A percentile compares a stretch with the other conserved stretches of the same genome.
These are phyloP conservation scores for Drosophila nr. perissopoda DNA, from an alignment of 2,888 invertebrate species.

Conservation along the genomic window DNA sequence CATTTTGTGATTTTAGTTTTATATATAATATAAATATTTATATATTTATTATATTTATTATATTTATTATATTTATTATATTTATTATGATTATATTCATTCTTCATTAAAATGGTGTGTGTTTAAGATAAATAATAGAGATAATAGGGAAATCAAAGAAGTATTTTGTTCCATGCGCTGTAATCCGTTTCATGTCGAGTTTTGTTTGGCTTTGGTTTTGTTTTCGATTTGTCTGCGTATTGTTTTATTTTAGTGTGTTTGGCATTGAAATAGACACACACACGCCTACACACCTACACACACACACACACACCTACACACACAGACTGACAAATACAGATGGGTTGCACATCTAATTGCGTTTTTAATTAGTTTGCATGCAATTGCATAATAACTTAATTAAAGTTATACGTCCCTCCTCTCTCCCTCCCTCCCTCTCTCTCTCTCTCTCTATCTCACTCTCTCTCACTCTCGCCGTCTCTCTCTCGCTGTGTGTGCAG, in stretches of 20 bases:
- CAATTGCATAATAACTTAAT: conserved; percentile 76
- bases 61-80: too few species aligned
- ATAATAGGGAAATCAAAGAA: too few species aligned
- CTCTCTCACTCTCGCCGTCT: neutral
- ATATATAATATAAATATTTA: conserved; percentile 24
- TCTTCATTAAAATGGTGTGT: conserved; percentile 11
- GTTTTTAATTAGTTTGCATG: conserved; percentile 75
- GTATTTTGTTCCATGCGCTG: too few species aligned
- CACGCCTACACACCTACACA: neutral
- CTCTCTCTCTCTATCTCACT: neutral
- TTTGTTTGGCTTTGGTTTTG: conserved; percentile 17
- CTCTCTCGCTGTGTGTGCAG: conserved; percentile 10
- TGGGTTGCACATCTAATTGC: conserved; percentile 47
- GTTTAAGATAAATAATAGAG: neutral
- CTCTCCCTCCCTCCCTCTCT: too few species aligned
- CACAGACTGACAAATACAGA: neutral
- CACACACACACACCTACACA: neutral
- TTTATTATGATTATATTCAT: conserved; percentile 5
- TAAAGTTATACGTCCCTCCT: conserved; percentile 57
- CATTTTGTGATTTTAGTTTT: too few species aligned
- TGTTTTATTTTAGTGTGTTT: neutral
- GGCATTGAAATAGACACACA: conserved; percentile 5
- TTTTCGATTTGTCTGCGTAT: neutral
- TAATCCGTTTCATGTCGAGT: neutral
- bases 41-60: too few species aligned